phyloP scores from a whole-genome alignment of 2,113 vertebrate species.

The Ramphastos sulfuratus region DNA sequence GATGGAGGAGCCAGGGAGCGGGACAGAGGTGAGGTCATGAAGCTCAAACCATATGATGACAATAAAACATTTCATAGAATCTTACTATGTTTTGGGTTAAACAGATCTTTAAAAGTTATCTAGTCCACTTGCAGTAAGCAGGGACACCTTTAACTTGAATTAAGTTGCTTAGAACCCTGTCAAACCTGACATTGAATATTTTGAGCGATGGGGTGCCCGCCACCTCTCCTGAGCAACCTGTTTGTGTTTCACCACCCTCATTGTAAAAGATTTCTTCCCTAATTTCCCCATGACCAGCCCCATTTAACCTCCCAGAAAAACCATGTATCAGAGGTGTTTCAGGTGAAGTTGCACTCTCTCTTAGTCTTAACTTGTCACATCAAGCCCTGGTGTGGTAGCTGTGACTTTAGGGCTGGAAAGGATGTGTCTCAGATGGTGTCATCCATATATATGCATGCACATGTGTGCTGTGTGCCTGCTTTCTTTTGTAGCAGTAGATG shows the following conservation, averaged over 20 bases:
- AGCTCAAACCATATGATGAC: neutral
- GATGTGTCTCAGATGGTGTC: neutral
- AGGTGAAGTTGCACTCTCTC: neutral
- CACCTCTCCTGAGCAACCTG: neutral
- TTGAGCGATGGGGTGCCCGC: neutral
- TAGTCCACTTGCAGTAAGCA: neutral
- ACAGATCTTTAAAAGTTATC: neutral
- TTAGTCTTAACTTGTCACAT: fast-evolving
- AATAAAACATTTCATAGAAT: neutral
- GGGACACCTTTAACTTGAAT: neutral
- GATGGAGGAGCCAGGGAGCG: neutral
- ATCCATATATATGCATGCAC: neutral
- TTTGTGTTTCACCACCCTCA: neutral
- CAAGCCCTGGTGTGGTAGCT: neutral
- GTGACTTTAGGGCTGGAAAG: neutral
- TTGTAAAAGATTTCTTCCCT: neutral
- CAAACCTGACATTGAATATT: neutral
- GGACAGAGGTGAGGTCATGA: neutral
- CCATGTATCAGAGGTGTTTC: neutral
- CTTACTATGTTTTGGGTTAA: neutral
- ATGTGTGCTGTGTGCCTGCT: neutral
- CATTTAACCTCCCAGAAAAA: neutral
- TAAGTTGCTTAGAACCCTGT: neutral
- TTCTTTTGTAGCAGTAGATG: neutral
- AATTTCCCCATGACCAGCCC: fast-evolving